Evolutionary conservation across 1,140 invertebrate species (phyloP).

Genomic region (Cryptotermes secundus): DNA sequence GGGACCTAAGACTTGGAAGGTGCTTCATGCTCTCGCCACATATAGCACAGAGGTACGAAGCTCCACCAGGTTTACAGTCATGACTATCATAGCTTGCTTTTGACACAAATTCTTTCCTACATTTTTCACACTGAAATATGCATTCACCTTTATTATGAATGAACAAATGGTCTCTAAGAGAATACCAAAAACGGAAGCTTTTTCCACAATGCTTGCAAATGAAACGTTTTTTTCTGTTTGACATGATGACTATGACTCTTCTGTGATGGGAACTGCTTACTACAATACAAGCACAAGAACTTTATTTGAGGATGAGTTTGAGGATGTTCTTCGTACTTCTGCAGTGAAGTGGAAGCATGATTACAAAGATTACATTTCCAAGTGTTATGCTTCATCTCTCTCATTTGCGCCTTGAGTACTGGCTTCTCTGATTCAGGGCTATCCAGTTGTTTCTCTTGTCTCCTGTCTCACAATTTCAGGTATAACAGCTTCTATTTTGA

Average conservation of each 20-base stretch:
- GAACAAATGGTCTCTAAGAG: neutral
- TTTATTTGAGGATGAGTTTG: neutral
- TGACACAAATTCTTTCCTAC: neutral
- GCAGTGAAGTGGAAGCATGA: neutral
- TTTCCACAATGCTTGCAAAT: conserved; percentile 16
- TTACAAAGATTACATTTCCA: neutral
- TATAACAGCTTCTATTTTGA: neutral
- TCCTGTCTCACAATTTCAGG: neutral
- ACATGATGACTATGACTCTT: neutral
- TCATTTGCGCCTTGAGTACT: too few relatives aligned
- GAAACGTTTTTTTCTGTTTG: neutral
- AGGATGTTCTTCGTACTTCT: neutral
- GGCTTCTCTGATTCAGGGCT: too few relatives aligned
- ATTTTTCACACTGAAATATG: neutral
- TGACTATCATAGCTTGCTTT: conserved; percentile 14
- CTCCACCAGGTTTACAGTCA: neutral
- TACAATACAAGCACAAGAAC: neutral
- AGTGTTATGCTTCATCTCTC: neutral
- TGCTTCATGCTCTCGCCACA: conserved; percentile 22
- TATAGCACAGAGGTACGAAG: neutral
- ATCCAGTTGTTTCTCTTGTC: neutral
- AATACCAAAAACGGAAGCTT: neutral
- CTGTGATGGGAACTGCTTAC: neutral
- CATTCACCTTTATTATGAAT: neutral
- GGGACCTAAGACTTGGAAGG: neutral